Base-by-base conservation (phyloP, 1,140 invertebrate species). In the Temnothorax nylanderi region DNA sequence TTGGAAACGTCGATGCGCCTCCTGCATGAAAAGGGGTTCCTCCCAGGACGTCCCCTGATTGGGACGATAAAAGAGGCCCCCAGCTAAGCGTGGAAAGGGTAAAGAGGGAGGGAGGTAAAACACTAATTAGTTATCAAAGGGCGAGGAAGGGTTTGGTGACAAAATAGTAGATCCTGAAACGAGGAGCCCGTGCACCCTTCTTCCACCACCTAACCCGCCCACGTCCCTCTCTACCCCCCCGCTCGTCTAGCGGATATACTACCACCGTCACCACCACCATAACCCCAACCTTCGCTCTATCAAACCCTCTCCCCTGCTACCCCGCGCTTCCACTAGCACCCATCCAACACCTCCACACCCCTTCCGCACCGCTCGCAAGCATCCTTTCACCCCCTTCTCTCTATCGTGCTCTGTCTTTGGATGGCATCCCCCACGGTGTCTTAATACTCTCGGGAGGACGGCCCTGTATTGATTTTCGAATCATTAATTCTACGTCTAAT, bases 121-220 rank as follows among this genome's bases (percentile, higher is more conserved):
- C 94, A 94, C 94, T 95, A 95, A 95, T 95, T 95, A 95, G 95
- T 95, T 95, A 95, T 95, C 95, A 95, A 95, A 95, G 94, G 94
- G 88, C 92, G 91, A 91, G 90, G 91, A 93, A 94, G 94, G 94
- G 92, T 93, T 94, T 92, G 93, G 93, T 94, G 94, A 94, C 93
- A 95, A 95, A 95, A 95, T 95, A 94, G 94, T 93, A 92, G 91
- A 90, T 91, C 87, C 87, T 90, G 89, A 91, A 91, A 89, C 89
- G 90, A 89, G 87, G 75, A 90, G 34, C 76, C 47, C 69, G 67
- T 69, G 37, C 67, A 72, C 76, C 88, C 88, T 49, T 76, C 67
- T 74, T 60, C 80, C 54, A 58, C 65, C 67, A 26, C 47, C 47
- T 26, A 54, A 69, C 64, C 77, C 77, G 77, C 21, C 47, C 65